These are phyloP conservation scores for Emydoidea blandingii DNA, from an alignment of 2,797 vertebrate genomes.

Conservation along the genomic window DNA sequence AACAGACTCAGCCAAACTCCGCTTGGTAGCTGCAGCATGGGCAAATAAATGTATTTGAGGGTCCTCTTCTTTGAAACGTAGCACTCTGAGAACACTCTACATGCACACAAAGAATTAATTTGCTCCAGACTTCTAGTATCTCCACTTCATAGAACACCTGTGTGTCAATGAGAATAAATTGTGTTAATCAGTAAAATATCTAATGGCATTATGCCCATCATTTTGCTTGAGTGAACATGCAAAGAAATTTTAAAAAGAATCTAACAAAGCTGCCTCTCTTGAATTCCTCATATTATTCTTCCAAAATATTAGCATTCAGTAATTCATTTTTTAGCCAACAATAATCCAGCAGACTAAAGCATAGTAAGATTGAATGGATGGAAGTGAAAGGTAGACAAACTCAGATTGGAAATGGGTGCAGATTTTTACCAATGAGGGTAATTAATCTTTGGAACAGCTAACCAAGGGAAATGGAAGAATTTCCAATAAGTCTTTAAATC, in stretches of 20 bases:
- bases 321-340: neutral
- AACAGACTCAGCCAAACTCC: neutral
- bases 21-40: neutral
- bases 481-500: neutral
- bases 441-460: conserved; percentile 35
- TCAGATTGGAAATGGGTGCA: neutral
- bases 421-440: neutral
- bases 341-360: neutral
- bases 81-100: neutral
- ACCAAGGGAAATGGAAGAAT: neutral
- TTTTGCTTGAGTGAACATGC: conserved; percentile 10
- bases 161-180: conserved; percentile 52
- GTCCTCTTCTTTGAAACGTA: neutral
- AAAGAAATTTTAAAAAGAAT: neutral
- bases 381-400: neutral
- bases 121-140: conserved; percentile 39
- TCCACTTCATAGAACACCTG: conserved; percentile 55
- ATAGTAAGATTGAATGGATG: neutral
- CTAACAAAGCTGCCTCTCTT: neutral
- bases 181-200: conserved; percentile 70
- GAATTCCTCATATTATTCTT: neutral
- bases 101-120: conserved; percentile 43
- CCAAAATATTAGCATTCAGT: neutral
- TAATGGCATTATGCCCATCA: conserved; percentile 52
- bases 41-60: neutral